Evolutionary conservation across 1,140 invertebrate genomes (phyloP), one percentile per base, ranked within the genome.

Genomic region (Charaxes varanes): DNA sequence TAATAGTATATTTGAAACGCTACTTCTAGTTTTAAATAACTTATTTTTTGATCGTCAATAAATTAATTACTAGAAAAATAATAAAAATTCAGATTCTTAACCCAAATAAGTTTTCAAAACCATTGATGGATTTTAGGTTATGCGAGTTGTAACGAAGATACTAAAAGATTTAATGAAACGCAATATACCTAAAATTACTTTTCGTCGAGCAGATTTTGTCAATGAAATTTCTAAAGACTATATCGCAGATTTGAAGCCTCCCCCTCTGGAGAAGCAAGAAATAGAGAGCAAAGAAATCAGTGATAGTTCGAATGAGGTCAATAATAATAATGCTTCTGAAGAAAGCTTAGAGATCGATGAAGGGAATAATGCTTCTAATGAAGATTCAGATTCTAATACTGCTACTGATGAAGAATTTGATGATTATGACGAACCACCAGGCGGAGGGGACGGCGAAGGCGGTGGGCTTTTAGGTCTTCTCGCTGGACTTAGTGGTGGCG

Each of bases 401-500:
- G 50, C 51, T 6, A 43, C 53, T 27, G 46, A 42, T 7, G 53
- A 58, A 36, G 49, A 55, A 33, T 38, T 55, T 42, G 51, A 66
- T 38, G 68, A 73, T 21, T 64, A 51, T 24, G 68, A 76, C 44
- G 74, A 79, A 18, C 66, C 63, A 4, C 64, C 68, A 3, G 78
- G 55, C 12, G 76, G 74, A 3, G 76, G 77, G 1, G 77, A 79
- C 45, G 78, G 74, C 0, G 54, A 71, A 23, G 79, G 79, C 5
- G 79, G 78, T 23, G 79, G 79, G 0, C 41, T 83, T 11, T 60
- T 83, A 37, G 79, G 79, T 6, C 37, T 83, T 1, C 36, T 83
- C 7, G 79, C 79, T 18, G 68, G 74, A 11, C 41, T 78, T 3
- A 83, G 79, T 50, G 79, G 72, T 2, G 72, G 73, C 5, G 79